Conservation (phyloP, 2,888 invertebrate genomes). For the Rapana venosa region DNA sequence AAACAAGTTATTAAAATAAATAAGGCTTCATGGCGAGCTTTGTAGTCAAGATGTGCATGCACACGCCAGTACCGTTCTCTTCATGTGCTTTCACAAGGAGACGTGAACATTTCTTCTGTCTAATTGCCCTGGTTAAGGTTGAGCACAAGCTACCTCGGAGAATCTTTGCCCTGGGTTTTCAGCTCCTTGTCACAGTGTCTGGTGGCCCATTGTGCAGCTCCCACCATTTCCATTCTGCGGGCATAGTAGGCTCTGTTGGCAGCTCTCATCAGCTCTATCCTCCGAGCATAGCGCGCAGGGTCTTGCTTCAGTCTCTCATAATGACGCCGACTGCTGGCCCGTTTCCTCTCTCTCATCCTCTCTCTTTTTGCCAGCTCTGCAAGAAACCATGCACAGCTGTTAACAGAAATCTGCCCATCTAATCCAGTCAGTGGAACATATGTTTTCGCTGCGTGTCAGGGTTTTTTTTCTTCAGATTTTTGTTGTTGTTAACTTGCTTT, state of each 20-base stretch:
- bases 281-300: constrained; percentile 26
- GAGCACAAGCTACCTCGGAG: background rate
- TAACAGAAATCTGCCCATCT: background rate
- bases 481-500: background rate
- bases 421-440: background rate
- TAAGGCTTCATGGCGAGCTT: too few species aligned
- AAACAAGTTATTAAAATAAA: too few species aligned
- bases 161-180: background rate
- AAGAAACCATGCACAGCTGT: constrained; percentile 29
- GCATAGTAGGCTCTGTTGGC: constrained; percentile 18
- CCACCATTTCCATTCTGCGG: background rate
- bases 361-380: constrained; percentile 21
- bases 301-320: constrained; percentile 26
- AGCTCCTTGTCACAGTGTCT: background rate
- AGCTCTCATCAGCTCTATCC: constrained; percentile 20
- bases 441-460: background rate
- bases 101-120: too few species aligned
- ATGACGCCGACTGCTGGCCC: constrained; percentile 18
- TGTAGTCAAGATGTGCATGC: too few species aligned
- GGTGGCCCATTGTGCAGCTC: background rate
- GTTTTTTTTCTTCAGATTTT: background rate
- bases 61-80: too few species aligned
- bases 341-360: constrained; percentile 16
- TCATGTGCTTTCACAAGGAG: too few species aligned
- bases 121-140: too few species aligned